Evolutionary conservation across 2,888 invertebrate species (phyloP).

Genomic region (Eledone cirrhosa): DNA sequence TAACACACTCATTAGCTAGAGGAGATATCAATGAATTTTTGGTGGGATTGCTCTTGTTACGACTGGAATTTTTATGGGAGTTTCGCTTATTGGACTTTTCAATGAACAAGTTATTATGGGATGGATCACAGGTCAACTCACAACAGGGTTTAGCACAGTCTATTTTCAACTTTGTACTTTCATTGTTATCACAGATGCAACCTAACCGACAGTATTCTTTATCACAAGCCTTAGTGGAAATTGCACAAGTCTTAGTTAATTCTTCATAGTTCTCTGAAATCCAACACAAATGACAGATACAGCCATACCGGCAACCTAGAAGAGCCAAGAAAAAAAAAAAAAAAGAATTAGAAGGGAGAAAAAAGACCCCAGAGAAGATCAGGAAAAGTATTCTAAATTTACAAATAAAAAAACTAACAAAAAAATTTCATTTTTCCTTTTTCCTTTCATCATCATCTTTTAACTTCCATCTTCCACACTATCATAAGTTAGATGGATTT

Average conservation of each 20-base stretch:
- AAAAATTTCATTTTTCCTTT: no score
- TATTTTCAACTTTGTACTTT: conserved; percentile 18
- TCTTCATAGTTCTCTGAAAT: conserved; percentile 43
- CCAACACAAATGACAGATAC: conserved; percentile 59
- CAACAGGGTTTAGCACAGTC: conserved; percentile 52
- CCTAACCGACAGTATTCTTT: conserved; percentile 62
- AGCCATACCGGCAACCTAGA: conserved; percentile 61
- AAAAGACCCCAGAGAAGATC: no score
- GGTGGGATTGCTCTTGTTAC: neutral
- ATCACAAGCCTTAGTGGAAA: conserved; percentile 45
- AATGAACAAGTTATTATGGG: no score
- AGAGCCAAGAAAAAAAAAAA: no score
- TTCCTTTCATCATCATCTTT: no score
- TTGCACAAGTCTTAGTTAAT: conserved; percentile 32
- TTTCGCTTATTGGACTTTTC: no score
- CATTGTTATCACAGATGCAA: conserved; percentile 59
- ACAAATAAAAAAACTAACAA: no score
- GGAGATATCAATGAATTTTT: neutral
- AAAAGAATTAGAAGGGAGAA: no score
- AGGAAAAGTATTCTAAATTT: no score
- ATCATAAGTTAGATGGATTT: no score
- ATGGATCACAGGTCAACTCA: conserved; percentile 37
- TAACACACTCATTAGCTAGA: neutral
- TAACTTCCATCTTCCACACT: no score
- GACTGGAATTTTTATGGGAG: no score